Conservation (phyloP, 1,140 invertebrate genomes). For the Drosophila suzukii region DNA sequence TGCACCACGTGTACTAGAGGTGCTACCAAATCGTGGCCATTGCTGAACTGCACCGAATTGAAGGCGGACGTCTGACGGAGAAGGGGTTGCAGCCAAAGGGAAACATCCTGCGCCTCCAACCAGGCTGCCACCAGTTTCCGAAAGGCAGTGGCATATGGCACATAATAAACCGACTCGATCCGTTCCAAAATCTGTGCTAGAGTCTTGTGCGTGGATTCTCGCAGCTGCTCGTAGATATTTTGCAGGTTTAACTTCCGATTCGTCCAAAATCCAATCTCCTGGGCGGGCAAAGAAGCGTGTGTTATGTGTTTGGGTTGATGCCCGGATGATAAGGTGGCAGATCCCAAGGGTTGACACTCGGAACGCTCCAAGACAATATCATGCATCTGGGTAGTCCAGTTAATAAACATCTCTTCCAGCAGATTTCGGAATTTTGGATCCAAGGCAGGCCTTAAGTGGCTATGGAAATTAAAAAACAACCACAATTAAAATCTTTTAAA, state of each 20-base stretch:
- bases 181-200: constrained; percentile 91
- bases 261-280: constrained; percentile 90
- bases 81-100: constrained; percentile 88
- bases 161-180: constrained; percentile 90
- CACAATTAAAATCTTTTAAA: constrained; percentile 10
- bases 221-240: constrained; percentile 93
- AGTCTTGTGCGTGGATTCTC: constrained; percentile 90
- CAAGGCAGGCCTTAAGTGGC: constrained; percentile 78
- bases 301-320: constrained; percentile 43
- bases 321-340: neutral
- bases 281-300: constrained; percentile 87
- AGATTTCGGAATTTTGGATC: constrained; percentile 88
- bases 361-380: constrained; percentile 86
- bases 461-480: constrained; percentile 1
- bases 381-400: constrained; percentile 90
- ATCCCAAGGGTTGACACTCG: constrained; percentile 39
- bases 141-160: constrained; percentile 89
- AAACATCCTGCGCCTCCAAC: constrained; percentile 89
- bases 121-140: constrained; percentile 88
- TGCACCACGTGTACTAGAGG: constrained; percentile 91
- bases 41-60: constrained; percentile 90
- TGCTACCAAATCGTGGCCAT: constrained; percentile 86
- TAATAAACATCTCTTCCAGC: constrained; percentile 91
- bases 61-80: constrained; percentile 86
- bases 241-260: constrained; percentile 90